A percentile compares a stretch with the other conserved stretches of the same genome.
These are phyloP conservation scores for Gonatopus flavifemur DNA, from an alignment of 1,140 invertebrate species.

Conservation along the genomic window DNA sequence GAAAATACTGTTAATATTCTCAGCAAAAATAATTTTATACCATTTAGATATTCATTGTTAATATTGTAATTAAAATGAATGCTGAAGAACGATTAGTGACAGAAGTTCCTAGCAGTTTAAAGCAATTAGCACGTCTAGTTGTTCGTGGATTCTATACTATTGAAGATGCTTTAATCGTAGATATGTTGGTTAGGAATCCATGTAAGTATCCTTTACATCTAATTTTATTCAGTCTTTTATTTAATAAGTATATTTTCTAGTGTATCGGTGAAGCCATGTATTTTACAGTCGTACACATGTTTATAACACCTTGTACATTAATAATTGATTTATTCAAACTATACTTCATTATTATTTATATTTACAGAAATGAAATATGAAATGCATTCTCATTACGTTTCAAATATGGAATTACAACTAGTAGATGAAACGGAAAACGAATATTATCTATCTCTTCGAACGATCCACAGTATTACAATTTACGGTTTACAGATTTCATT, in stretches of 20 bases:
- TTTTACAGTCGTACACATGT: no score
- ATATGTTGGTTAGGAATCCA: constrained; percentile 92
- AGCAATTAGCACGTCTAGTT: constrained; percentile 86
- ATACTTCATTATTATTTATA: no score
- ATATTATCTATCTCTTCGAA: no score
- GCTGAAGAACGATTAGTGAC: constrained; percentile 65
- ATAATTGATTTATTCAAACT: no score
- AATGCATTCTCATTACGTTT: no score
- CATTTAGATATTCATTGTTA: not conserved
- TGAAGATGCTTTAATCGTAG: constrained; percentile 91
- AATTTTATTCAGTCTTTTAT: not conserved
- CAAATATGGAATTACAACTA: no score
- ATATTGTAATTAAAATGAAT: constrained; percentile 36
- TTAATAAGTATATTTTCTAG: not conserved
- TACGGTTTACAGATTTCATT: no score
- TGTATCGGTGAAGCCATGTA: no score
- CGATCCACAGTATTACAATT: no score
- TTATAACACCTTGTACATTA: no score
- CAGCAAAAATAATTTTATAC: constrained; percentile 5
- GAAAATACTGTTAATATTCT: not conserved
- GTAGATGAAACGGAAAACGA: no score
- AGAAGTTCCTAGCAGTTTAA: constrained; percentile 87
- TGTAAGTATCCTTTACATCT: constrained; percentile 64
- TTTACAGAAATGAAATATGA: no score
- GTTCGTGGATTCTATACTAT: constrained; percentile 90